These are phyloP conservation scores for Drosophila paranaensis DNA, from an alignment of 2,888 invertebrate species.

Conservation along the genomic window DNA sequence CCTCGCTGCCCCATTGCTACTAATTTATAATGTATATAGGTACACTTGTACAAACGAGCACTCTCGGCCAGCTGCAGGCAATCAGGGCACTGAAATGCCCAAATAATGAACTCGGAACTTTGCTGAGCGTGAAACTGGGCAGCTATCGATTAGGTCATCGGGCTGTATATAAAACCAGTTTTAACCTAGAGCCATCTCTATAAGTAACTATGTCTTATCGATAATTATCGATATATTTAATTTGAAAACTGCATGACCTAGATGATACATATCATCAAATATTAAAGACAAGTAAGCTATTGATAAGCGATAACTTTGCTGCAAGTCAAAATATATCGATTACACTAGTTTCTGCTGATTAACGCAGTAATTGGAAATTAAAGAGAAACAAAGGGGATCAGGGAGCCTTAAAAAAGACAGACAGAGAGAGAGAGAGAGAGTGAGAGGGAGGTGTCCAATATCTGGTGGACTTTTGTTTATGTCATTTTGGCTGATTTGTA, in stretches of 20 bases:
- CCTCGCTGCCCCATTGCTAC: background rate
- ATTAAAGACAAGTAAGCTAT: too few relatives aligned
- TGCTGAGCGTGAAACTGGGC: background rate
- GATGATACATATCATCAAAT: too few relatives aligned
- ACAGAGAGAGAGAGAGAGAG: background rate
- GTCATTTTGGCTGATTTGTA: slow-evolving; percentile 67
- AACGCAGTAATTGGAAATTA: background rate
- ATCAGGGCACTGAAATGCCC: slow-evolving; percentile 20
- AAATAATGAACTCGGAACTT: slow-evolving; percentile 35
- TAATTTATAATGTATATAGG: slow-evolving; percentile 42
- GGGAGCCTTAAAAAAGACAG: background rate
- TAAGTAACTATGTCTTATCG: background rate
- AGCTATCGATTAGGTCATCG: background rate
- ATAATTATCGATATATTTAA: background rate
- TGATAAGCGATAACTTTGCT: background rate
- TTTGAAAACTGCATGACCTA: too few relatives aligned
- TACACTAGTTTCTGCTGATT: background rate
- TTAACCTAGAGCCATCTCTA: too few relatives aligned
- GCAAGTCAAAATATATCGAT: background rate
- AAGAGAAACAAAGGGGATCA: background rate
- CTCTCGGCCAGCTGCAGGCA: slow-evolving; percentile 19
- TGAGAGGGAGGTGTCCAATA: background rate
- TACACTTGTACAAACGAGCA: slow-evolving; percentile 10
- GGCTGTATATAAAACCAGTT: too few relatives aligned
- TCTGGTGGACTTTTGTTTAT: slow-evolving; percentile 25